Evolutionary conservation across 1,140 invertebrate species (phyloP), one percentile per base, ranked within the genome.

Genomic region (Aphelenchoides besseyi): DNA sequence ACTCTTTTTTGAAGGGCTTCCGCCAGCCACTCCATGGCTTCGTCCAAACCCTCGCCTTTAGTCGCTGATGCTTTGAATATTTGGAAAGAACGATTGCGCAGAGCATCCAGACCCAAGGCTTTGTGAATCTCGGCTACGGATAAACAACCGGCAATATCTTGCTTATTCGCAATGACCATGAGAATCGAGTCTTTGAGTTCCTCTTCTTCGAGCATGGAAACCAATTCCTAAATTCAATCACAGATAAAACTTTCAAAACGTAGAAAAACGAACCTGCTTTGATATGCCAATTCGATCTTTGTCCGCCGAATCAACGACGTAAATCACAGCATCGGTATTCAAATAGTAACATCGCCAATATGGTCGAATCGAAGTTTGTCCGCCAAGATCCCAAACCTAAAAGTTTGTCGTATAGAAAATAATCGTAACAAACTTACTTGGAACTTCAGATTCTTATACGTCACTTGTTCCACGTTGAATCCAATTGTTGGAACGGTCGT

Each of bases 341-440:
- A 94, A 95, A 87, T 97, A 99, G 86, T 99, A 99, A 89, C 96
- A 98, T 86, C 96, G 89, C 96, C 96, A 99, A 84, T 99, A 99
- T 16, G 96, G 96, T 87, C 95, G 87, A 82, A 92, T 92, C 88
- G 94, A 96, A 68, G 95, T 98, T 87, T 98, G 95, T 79, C 95
- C 95, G 71, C 95, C 95, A 67, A 98, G 88, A 89, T 98, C 95
- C 95, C 95, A 98, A 9, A 95, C 81, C 74, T 85, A 68, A 29
- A 84, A 53, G 2, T 8, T 41, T 9, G 5, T 8, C 12, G 18
- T 2, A 74, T 72, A 53, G 69, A 61, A 29, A 57, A 35, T n/a
- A n/a, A 18, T 23, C 3, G 36, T 2, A 55, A 30, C 1, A 69
- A 16, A 18, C 53, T 30, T 41, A 68, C 93, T 90, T 95, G 93